Conservation (phyloP, 2,888 invertebrate species). For the Atherix ibis region DNA sequence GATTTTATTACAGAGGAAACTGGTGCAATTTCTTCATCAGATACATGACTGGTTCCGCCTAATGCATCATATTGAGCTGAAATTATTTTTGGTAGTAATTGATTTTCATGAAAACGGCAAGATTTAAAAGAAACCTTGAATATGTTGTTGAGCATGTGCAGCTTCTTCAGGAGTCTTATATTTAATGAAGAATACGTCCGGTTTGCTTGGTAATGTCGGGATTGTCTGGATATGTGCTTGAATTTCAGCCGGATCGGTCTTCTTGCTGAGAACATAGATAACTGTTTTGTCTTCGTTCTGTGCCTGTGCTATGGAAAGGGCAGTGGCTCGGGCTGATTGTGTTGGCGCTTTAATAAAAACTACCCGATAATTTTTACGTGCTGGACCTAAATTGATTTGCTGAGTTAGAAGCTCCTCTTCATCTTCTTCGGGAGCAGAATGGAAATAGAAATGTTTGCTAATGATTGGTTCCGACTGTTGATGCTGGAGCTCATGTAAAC, state of each 20-base stretch:
- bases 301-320: constrained; percentile 15
- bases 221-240: constrained; percentile 19
- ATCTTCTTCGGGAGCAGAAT: constrained; percentile 27
- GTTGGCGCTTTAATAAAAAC: constrained; percentile 30
- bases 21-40: background rate
- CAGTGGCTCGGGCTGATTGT: constrained; percentile 2
- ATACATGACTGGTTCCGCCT: background rate
- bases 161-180: constrained; percentile 12
- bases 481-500: no score
- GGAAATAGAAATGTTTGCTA: constrained; percentile 27
- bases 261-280: constrained; percentile 29
- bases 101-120: background rate
- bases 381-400: constrained; percentile 24
- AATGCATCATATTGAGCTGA: background rate
- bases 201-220: constrained; percentile 11
- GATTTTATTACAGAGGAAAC: background rate
- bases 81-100: no score
- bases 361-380: constrained; percentile 27
- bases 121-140: constrained; percentile 13
- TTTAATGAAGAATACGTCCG: constrained; percentile 12
- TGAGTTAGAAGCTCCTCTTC: constrained; percentile 19
- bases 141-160: constrained; percentile 11
- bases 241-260: constrained; percentile 21
- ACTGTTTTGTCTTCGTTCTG: constrained; percentile 31
- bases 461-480: constrained; percentile 16